Conservation (phyloP, 2,797 vertebrate genomes). For the Brotogeris chrysoptera region DNA sequence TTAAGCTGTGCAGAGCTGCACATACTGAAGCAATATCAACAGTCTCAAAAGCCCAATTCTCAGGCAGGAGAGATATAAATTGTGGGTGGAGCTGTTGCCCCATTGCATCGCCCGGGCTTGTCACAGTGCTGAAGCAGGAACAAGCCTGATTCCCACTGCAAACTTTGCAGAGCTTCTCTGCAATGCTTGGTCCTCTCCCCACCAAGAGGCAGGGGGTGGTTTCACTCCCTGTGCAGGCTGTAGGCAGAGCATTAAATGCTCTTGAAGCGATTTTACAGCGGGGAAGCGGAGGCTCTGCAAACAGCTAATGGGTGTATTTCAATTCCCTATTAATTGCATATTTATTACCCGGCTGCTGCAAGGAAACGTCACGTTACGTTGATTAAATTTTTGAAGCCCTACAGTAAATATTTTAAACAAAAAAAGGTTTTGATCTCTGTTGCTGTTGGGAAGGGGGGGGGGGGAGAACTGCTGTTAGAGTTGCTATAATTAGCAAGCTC, state of each 20-base stretch:
- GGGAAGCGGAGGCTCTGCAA: conserved; percentile 53
- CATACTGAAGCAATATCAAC: neutral
- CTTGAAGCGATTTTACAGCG: conserved; percentile 12
- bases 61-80: fast-evolving
- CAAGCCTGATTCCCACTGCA: neutral
- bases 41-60: neutral
- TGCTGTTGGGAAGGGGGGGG: conserved; percentile 57
- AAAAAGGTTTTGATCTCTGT: conserved; percentile 70
- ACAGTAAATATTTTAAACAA: conserved; percentile 70
- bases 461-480: conserved; percentile 62
- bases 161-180: neutral
- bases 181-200: neutral
- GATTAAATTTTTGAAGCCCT: conserved; percentile 63
- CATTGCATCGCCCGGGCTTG: fast-evolving
- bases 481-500: conserved; percentile 65
- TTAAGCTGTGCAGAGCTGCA: neutral
- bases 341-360: conserved; percentile 58
- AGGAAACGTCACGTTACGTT: conserved; percentile 58
- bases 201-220: neutral
- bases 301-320: conserved; percentile 70
- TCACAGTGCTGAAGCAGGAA: fast-evolving
- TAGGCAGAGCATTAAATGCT: conserved; percentile 35
- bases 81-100: neutral
- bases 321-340: conserved; percentile 62
- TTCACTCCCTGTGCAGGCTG: neutral